Base-by-base conservation (phyloP, 2,888 invertebrate species). In the Nemapogon koenigi region DNA sequence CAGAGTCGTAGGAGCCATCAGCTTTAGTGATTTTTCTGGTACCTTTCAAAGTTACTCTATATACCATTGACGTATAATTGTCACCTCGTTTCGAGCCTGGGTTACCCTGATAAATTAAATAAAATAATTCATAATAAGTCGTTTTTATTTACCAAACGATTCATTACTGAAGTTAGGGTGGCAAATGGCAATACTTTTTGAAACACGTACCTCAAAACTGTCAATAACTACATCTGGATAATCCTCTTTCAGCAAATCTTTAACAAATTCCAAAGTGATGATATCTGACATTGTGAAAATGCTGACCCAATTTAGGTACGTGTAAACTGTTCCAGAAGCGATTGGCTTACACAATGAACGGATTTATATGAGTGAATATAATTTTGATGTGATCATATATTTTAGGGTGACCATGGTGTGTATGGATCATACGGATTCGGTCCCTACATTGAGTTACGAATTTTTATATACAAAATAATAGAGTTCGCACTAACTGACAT, bases 11-110 rank as follows among this genome's bases (percentile, higher is more conserved):
- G 1, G 57, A 59, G 2, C 67, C 68, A 4, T 62, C 65, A 0
- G 60, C 52, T 37, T 59, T 59, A 1, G 48, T 42, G 19, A 57
- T 53, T 40, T 66, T 68, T 11, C 59, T 59, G 3, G 49, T 48
- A 1, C 88, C 88, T 47, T 79, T 83, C 2, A 87, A 61, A 1
- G 80, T 69, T 39, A 88, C 76, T 10, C 89, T 80, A 59, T 88
- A 89, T 4, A 89, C 70, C 78, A 86, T 85, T 6, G 89, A 87
- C 0, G 88, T 88, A 53, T 89, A 89, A 59, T 89, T 89, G 52
- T 89, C 89, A 0, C 89, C 89, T 37, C 88, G 75, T 40, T 85
- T 87, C 0, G 88, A 85, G n/a, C 88, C 89, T 3, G 82, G 85
- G 11, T 84, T 83, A 42, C 86, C 83, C 82, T 88, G 46, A 7